These are phyloP conservation scores for Pseudococcus longispinus DNA, from an alignment of 2,888 invertebrate species.

Conservation along the genomic window DNA sequence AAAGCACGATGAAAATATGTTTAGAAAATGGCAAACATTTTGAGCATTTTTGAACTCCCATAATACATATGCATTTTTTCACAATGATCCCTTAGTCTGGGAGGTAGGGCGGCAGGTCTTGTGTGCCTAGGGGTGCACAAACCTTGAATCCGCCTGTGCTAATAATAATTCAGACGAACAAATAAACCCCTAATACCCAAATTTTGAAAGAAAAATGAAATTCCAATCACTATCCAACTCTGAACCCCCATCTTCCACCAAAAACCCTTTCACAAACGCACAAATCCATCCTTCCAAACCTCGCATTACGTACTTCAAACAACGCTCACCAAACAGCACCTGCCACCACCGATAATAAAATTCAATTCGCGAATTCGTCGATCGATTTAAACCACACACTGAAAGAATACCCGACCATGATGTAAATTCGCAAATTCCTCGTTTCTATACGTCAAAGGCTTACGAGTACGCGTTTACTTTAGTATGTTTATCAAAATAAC, in stretches of 20 bases:
- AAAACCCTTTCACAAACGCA: neutral
- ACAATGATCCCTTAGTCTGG: too few relatives aligned
- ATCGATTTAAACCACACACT: neutral
- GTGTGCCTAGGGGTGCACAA: too few relatives aligned
- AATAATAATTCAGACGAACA: too few relatives aligned
- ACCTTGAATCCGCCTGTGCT: too few relatives aligned
- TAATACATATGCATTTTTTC: too few relatives aligned
- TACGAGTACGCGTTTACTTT: neutral
- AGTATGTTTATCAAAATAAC: conserved; percentile 5
- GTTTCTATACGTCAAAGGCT: neutral
- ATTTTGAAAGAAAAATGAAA: too few relatives aligned
- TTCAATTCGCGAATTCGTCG: neutral
- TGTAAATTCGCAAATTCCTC: neutral
- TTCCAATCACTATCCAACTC: too few relatives aligned
- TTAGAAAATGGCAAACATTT: too few relatives aligned
- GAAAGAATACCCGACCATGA: neutral
- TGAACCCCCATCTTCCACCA: neutral
- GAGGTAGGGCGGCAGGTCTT: too few relatives aligned
- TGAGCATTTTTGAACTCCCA: too few relatives aligned
- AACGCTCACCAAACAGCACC: neutral
- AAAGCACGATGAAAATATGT: too few relatives aligned
- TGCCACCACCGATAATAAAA: neutral
- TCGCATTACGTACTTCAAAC: neutral
- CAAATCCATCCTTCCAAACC: neutral
- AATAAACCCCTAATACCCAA: too few relatives aligned